A percentile compares a stretch with the other conserved stretches of the same genome.
phyloP scores from a whole-genome alignment of 2,888 invertebrate species.

The Aphodius granarius region DNA sequence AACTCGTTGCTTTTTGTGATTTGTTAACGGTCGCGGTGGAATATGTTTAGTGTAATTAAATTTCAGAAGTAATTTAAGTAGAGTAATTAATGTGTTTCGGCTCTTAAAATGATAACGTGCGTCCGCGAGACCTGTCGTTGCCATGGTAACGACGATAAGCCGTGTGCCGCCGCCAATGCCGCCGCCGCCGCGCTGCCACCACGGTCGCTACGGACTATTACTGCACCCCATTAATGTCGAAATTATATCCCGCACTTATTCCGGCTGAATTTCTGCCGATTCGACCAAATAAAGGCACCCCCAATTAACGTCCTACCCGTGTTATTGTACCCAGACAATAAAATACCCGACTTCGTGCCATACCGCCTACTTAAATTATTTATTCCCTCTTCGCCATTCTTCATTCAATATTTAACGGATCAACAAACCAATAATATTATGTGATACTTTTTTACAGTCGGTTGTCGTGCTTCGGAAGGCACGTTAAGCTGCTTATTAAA shows the following conservation, averaged over 20 bases:
- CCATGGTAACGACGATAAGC: slow-evolving; percentile 35
- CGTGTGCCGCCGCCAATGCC: slow-evolving; percentile 32
- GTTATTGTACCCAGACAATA: slow-evolving; percentile 23
- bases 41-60: not conserved
- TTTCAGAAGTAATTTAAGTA: slow-evolving; percentile 17
- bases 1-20: not conserved
- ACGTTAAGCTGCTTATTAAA: no score
- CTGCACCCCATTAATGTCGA: slow-evolving; percentile 38
- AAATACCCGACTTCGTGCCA: slow-evolving; percentile 3
- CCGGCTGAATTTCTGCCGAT: slow-evolving; percentile 24
- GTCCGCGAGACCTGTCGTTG: slow-evolving; percentile 27
- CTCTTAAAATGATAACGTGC: slow-evolving; percentile 17
- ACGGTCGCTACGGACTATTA: slow-evolving; percentile 29
- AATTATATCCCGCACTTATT: slow-evolving; percentile 33
- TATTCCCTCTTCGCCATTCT: not conserved
- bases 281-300: slow-evolving; percentile 25
- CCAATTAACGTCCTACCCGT: slow-evolving; percentile 21
- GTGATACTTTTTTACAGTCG: no score
- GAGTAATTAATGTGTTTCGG: slow-evolving; percentile 21
- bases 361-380: not conserved
- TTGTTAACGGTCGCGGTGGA: not conserved
- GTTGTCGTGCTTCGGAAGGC: no score
- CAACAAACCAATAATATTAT: not conserved
- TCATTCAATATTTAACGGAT: not conserved
- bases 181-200: not conserved